Evolutionary conservation across 2,888 invertebrate species (phyloP), one percentile per base, ranked within the genome.

Genomic region (Drosophila diplacantha): DNA sequence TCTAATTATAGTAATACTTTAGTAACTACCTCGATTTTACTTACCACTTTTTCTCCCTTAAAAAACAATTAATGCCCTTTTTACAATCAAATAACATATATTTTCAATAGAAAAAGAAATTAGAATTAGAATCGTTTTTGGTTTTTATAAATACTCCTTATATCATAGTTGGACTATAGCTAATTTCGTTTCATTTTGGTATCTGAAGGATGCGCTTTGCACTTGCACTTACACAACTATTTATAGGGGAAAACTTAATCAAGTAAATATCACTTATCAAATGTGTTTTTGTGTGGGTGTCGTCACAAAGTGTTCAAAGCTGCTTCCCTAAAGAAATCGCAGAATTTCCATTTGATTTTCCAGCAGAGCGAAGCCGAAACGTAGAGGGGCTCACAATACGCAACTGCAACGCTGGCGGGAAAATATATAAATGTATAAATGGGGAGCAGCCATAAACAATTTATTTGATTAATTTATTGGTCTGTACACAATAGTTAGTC

Each of bases 251-350:
- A 69, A 81, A 69, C 81, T 75, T 81, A 75, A 63, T 70, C 72
- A 72, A 71, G 71, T 44, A 38, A 46, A 46, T 83, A 81, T 80
- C 83, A 83, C 80, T 80, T 73, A 74, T 65, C 35, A 46, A 50
- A 24, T 47, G 57, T 43, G 43, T 18, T 29, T 29, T 12, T 16
- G n/a, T 26, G 26, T 41, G 3, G n/a, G 41, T 29, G 44, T 51
- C 38, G 52, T 37, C 59, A 68, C 38, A 59, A 63, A 56, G 46
- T 57, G 43, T 41, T 26, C 22, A 31, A 37, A 6, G 50, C 43
- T 66, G 67, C 34, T 57, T 31, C 20, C 49, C 37, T n/a, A 16
- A 3, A 9, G 4, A 47, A 31, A 38, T 32, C 43, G 26, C 26
- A 34, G 11, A 35, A 11, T 18, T 8, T 39, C 46, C 34, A 53